Evolutionary conservation across 2,888 invertebrate genomes (phyloP).

Genomic region (Drosophila suboccidentalis): DNA sequence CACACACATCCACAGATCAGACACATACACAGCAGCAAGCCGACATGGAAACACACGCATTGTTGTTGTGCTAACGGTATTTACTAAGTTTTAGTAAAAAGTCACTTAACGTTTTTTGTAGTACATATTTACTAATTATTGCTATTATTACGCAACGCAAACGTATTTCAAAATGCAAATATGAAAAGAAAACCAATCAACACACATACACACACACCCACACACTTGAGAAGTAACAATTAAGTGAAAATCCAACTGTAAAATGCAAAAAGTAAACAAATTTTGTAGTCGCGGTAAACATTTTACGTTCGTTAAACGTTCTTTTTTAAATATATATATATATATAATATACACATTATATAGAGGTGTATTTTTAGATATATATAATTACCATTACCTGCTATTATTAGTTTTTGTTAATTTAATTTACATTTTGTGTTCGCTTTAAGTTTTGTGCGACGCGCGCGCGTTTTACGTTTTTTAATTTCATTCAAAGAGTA

Average conservation of each 20-base stretch:
- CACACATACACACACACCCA: slow-evolving; percentile 14
- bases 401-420: slow-evolving; percentile 76
- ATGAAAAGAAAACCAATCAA: slow-evolving; percentile 20
- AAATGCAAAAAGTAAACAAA: slow-evolving; percentile 53
- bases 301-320: slow-evolving; percentile 75
- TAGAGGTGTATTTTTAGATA: slow-evolving; percentile 20
- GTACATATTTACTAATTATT: slow-evolving; percentile 70
- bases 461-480: slow-evolving; percentile 55
- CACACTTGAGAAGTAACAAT: slow-evolving; percentile 34
- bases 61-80: slow-evolving; percentile 52
- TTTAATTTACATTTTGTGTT: slow-evolving; percentile 76
- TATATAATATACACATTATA: slow-evolving; percentile 25
- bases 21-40: slow-evolving; percentile 23
- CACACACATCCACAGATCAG: slow-evolving; percentile 14
- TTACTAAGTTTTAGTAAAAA: slow-evolving; percentile 57
- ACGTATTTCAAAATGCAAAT: slow-evolving; percentile 42
- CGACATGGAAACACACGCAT: slow-evolving; percentile 27
- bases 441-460: slow-evolving; percentile 64
- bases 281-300: slow-evolving; percentile 41
- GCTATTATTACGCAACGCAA: slow-evolving; percentile 59
- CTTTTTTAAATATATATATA: slow-evolving; percentile 39
- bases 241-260: slow-evolving; percentile 54
- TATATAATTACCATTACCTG: slow-evolving; percentile 63
- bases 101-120: slow-evolving; percentile 78
- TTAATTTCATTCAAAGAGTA: slow-evolving; percentile 29